phyloP scores from a whole-genome alignment of 2,797 vertebrate species.

The Xenops minutus region DNA sequence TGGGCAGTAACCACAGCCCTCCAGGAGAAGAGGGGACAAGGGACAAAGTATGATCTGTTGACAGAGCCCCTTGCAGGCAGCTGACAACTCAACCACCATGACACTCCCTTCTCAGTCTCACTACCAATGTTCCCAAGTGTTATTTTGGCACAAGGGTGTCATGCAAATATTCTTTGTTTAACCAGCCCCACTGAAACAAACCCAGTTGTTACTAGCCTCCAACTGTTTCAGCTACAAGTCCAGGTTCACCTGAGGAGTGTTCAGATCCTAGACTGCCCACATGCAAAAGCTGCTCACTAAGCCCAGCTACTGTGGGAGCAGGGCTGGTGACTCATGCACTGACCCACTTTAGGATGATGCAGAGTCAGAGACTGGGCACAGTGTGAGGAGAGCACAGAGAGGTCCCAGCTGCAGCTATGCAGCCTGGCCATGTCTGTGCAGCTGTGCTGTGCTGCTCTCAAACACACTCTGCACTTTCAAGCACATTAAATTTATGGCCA shows the following conservation, averaged over 20 bases:
- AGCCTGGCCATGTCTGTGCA: not conserved
- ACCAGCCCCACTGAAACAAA: not conserved
- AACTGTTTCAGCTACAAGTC: not conserved
- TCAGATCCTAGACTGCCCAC: not conserved
- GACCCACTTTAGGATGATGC: not conserved
- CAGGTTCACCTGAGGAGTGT: not conserved
- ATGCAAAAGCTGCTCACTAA: not conserved
- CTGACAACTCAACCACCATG: not conserved
- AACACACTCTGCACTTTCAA: not conserved
- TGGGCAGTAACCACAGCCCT: not conserved
- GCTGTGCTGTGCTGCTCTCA: not conserved
- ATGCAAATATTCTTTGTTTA: not conserved
- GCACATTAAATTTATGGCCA: not conserved
- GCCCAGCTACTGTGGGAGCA: not conserved
- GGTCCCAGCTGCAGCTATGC: accelerated
- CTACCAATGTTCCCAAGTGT: not conserved
- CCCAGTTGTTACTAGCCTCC: not conserved
- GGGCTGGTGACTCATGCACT: accelerated
- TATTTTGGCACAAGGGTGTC: not conserved
- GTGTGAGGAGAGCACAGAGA: not conserved
- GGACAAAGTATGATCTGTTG: not conserved
- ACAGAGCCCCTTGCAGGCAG: not conserved
- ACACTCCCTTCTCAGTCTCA: not conserved
- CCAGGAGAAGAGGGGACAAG: not conserved
- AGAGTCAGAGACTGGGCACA: accelerated